Evolutionary conservation across 2,888 invertebrate species (phyloP).

Genomic region (Volucella inanis): DNA sequence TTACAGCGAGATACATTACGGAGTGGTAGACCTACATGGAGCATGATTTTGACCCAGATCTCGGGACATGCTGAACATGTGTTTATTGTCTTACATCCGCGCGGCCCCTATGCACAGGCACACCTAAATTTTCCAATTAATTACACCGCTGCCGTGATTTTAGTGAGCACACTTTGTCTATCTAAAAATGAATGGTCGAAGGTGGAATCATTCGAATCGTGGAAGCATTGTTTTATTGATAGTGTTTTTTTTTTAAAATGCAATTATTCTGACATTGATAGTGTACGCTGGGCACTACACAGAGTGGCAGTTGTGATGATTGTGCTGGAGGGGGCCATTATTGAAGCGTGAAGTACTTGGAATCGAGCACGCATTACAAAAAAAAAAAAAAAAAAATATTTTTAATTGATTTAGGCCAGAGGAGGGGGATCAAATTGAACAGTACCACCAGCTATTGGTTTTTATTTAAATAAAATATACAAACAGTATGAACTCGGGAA

Average conservation of each 20-base stretch:
- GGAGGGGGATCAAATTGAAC: no score
- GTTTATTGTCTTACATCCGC: conserved; percentile 62
- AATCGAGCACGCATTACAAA: conserved; percentile 28
- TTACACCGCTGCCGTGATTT: conserved; percentile 61
- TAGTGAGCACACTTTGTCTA: neutral
- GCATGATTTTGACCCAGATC: conserved; percentile 71
- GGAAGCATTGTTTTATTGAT: conserved; percentile 61
- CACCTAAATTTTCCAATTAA: conserved; percentile 74
- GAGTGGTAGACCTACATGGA: conserved; percentile 10
- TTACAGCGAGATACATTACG: no score
- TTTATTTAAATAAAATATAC: no score
- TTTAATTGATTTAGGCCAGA: no score
- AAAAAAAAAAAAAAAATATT: no score
- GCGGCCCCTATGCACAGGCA: conserved; percentile 56
- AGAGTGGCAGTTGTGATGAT: conserved; percentile 46
- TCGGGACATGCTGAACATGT: conserved; percentile 59
- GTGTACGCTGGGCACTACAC: conserved; percentile 4
- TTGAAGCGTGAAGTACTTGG: conserved; percentile 56
- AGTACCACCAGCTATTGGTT: no score
- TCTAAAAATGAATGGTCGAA: conserved; percentile 36
- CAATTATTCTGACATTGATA: conserved; percentile 70
- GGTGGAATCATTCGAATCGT: conserved; percentile 11
- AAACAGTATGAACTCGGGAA: no score
- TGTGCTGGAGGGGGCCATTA: conserved; percentile 50
- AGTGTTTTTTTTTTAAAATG: conserved; percentile 24